Evolutionary conservation across 2,888 invertebrate genomes (phyloP).

Genomic region (Lutraria lutraria): DNA sequence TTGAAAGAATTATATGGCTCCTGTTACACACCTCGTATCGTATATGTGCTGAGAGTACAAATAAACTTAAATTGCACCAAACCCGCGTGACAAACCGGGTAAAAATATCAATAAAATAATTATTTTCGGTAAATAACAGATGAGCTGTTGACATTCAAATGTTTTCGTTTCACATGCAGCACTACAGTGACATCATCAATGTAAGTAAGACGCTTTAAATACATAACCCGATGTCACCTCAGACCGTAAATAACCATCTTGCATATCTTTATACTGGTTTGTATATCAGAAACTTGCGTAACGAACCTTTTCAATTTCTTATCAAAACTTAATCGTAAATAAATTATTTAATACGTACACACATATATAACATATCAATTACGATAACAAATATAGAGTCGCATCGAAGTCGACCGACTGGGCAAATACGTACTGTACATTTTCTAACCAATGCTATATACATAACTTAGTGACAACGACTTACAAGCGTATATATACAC

Average conservation of each 20-base stretch:
- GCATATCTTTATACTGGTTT: neutral
- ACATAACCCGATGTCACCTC: neutral
- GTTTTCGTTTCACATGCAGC: neutral
- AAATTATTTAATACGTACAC: neutral
- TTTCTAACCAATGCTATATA: neutral
- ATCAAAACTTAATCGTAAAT: neutral
- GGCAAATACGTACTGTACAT: neutral
- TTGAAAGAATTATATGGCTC: too few relatives aligned
- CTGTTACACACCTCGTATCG: too few relatives aligned
- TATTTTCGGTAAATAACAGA: too few relatives aligned
- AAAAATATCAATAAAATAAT: too few relatives aligned
- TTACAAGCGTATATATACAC: slow-evolving; percentile 27
- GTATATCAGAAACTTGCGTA: neutral
- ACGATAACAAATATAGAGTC: neutral
- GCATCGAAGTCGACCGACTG: neutral
- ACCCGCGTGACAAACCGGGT: too few relatives aligned
- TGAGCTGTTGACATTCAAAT: too few relatives aligned
- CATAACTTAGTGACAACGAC: neutral
- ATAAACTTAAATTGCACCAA: too few relatives aligned
- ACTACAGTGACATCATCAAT: neutral
- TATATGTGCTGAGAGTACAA: too few relatives aligned
- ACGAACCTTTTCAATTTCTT: neutral
- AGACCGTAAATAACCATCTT: neutral
- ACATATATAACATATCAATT: neutral
- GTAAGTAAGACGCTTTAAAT: neutral